Conservation (phyloP, 2,113 vertebrate genomes). For the Anguilla rostrata region DNA sequence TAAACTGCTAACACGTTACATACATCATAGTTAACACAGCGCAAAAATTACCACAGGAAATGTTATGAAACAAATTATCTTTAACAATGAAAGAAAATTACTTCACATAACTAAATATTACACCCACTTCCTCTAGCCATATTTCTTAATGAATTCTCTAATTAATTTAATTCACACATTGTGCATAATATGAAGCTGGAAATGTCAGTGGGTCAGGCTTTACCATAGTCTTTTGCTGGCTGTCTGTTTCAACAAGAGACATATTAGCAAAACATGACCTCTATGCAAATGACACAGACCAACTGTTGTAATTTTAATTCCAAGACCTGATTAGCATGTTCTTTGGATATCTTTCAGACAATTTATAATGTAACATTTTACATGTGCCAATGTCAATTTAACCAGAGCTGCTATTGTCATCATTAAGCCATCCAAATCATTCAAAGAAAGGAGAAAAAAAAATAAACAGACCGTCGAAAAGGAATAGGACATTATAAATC, state of each 20-base stretch:
- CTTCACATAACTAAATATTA: slow-evolving; percentile 82
- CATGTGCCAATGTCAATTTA: slow-evolving; percentile 52
- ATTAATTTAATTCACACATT: slow-evolving; percentile 90
- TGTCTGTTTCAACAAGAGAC: slow-evolving; percentile 78
- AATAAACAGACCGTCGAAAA: background rate
- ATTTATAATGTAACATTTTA: slow-evolving; percentile 57
- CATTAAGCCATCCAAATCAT: slow-evolving; percentile 24
- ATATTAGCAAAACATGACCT: slow-evolving; percentile 83
- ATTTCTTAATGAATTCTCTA: slow-evolving; percentile 88
- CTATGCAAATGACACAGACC: slow-evolving; percentile 74
- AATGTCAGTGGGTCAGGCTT: slow-evolving; percentile 83
- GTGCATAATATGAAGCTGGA: slow-evolving; percentile 86
- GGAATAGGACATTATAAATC: background rate
- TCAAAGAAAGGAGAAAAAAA: slow-evolving; percentile 33
- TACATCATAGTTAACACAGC: slow-evolving; percentile 79
- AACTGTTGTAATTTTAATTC: slow-evolving; percentile 69
- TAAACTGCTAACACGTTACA: slow-evolving; percentile 90
- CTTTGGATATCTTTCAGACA: slow-evolving; percentile 57
- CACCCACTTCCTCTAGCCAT: slow-evolving; percentile 75
- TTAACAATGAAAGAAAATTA: slow-evolving; percentile 87
- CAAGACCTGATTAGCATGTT: slow-evolving; percentile 55
- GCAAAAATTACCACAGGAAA: slow-evolving; percentile 78
- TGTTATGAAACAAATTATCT: slow-evolving; percentile 89
- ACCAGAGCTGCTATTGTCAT: slow-evolving; percentile 33
- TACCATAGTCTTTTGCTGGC: slow-evolving; percentile 75